Base-by-base conservation (phyloP, 2,113 vertebrate species). In the Sylvicapra grimmia region DNA sequence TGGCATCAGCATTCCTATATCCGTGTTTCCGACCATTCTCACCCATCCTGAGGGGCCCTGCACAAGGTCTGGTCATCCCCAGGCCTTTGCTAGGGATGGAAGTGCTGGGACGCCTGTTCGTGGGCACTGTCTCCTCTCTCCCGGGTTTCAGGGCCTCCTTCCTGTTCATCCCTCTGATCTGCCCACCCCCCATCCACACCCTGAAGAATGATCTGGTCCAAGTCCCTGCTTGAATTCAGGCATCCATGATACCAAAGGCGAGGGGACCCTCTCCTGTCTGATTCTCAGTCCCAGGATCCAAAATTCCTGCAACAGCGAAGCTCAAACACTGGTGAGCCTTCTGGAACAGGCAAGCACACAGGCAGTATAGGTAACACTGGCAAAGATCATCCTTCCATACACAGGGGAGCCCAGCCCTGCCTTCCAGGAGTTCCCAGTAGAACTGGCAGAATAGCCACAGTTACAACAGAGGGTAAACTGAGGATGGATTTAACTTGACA, bases 351-450 rank as follows among this genome's bases (percentile, higher is more conserved):
- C 21, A 25, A 29, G 16, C n/a, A 14, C 1, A 1, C 3, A 1
- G 0, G 47, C 13, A 18, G 10, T 18, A 15, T 15, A 1, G n/a
- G 29, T 6, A 1, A 3, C 3, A 0, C 2, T 7, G 18, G 33
- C 14, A 6, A 18, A 63, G 33, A 7, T 5, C 21, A 10, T 16
- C 47, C 29, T 31, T 14, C 36, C 4, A 0, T 25, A 4, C 8
- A 1, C 2, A 1, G 36, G n/a, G 8, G 29, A 77, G 33, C 25
- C 10, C 15, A 12, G 29, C 49, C 27, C 87, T 15, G 40, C 16
- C 44, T 79, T 53, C 23, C 2, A 36, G 75, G 54, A 61, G 36
- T 47, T 83, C 29, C 2, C 10, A 1, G 7, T 5, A n/a, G 44
- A 10, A 14, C 36, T 6, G 59, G 59, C 19, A 29, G 68, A 31